Evolutionary conservation across 1,140 invertebrate species (phyloP).

Genomic region (Periplaneta americana): DNA sequence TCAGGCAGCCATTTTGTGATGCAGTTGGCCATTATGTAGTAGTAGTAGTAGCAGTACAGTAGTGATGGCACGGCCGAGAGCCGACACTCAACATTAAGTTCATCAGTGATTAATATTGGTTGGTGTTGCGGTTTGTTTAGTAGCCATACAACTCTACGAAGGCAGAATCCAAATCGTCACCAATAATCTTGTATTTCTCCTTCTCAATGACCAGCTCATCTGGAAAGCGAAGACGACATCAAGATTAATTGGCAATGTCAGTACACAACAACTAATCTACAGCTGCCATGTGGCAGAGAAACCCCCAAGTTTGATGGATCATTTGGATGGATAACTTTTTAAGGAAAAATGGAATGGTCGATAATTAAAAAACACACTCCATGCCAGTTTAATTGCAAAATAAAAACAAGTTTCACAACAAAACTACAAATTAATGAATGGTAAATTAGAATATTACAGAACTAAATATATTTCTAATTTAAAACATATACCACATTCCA

Average conservation of each 20-base stretch:
- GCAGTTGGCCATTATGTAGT: conserved; percentile 10
- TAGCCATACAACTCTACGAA: conserved; percentile 94
- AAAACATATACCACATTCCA: no score
- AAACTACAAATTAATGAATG: neutral
- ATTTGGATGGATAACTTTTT: neutral
- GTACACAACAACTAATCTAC: neutral
- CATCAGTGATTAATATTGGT: neutral
- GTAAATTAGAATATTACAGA: no score
- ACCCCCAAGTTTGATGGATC: neutral
- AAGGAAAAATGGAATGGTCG: neutral
- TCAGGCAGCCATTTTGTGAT: conserved; percentile 3
- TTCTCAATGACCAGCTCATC: conserved; percentile 98
- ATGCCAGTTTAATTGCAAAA: neutral
- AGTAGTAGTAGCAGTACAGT: conserved; percentile 14
- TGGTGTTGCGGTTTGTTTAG: conserved; percentile 40
- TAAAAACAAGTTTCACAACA: neutral
- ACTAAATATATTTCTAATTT: no score
- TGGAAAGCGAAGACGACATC: conserved; percentile 47
- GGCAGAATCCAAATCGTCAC: conserved; percentile 96
- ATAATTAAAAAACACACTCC: conserved; percentile 7
- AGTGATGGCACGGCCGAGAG: conserved; percentile 21
- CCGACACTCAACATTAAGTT: neutral
- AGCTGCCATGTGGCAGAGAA: neutral
- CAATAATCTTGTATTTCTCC: conserved; percentile 99
- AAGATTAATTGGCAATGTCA: neutral